Base-by-base conservation (phyloP, 1,140 invertebrate genomes). In the Nebria ingens region DNA sequence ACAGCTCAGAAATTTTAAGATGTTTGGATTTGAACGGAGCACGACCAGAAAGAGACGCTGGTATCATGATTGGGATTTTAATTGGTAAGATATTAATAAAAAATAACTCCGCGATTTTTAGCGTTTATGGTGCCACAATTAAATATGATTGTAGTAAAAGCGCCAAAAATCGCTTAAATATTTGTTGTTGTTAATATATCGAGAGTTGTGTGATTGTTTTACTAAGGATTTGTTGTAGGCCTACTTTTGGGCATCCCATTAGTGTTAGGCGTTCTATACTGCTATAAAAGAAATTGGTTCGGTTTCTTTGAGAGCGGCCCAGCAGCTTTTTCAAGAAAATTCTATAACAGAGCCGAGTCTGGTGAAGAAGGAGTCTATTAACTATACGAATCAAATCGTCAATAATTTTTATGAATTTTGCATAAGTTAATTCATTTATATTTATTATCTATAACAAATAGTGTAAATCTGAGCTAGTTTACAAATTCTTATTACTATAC, bases 241-340 rank as follows among this genome's bases (percentile, higher is more conserved):
- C 63, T 86, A 0, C 68, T 89, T 0, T 60, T 87, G 11, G 77
- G 80, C 0, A 75, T 88, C 11, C 85, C 86, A 0, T 61, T 85
- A 2, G 68, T 79, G 21, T 60, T 87, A 9, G 72, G 71, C 0
- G 57, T 75, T 1, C 61, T 84, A 34, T 75, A 83, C 34, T 53
- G 82, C 0, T 79, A 83, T 64, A 77, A 78, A 64, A 74, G 77
- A 53, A 78, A 79, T 2, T 83, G 82, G 65, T 83, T 80, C 61
- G 77, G 79, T 0, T 56, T 74, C 0, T 64, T 63, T 57, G 50
- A 64, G 25, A 65, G 57, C 3, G 65, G 25, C 65, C 81, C 84
- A 0, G 76, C 73, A 0, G 74, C 72, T 1, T 83, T 79, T 40
- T 82, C 80, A 0, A 70, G 85, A 1, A 82, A 83, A 1, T 84